These are phyloP conservation scores for Artemia sinica DNA, from an alignment of 2,888 invertebrate genomes.

Conservation along the genomic window DNA sequence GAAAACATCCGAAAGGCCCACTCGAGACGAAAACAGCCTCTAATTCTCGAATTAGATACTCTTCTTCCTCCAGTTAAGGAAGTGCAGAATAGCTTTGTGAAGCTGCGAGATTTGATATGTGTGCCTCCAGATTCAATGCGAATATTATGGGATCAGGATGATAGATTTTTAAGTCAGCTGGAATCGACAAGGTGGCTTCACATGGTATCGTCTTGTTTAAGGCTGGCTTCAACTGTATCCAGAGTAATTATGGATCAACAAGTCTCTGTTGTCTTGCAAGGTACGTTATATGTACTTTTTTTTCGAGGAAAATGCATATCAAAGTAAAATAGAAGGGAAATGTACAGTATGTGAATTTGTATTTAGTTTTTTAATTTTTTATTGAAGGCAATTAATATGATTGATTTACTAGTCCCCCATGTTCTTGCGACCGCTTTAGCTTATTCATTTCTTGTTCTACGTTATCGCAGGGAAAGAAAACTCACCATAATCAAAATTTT, in stretches of 20 bases:
- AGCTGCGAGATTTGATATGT: constrained; percentile 50
- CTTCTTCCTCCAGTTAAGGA: constrained; percentile 45
- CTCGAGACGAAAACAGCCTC: constrained; percentile 42
- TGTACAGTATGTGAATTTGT: no score
- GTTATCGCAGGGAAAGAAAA: no score
- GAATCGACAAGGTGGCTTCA: constrained; percentile 72
- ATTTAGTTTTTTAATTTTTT: no score
- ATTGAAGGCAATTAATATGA: no score
- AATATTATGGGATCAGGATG: constrained; percentile 38
- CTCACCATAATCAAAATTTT: no score
- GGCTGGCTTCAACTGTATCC: constrained; percentile 53
- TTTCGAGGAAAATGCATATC: not conserved
- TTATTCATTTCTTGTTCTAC: no score
- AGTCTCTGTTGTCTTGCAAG: constrained; percentile 68
- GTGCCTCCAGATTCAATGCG: constrained; percentile 26
- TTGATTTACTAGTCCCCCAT: no score
- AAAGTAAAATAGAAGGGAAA: not conserved
- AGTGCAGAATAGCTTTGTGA: constrained; percentile 45
- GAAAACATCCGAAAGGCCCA: constrained; percentile 52
- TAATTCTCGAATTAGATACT: constrained; percentile 47
- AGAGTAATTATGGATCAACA: constrained; percentile 38
- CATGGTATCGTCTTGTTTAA: constrained; percentile 56
- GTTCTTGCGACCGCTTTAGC: no score
- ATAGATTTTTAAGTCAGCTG: constrained; percentile 54
- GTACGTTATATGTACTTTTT: constrained; percentile 33